Evolutionary conservation across 2,797 vertebrate genomes (phyloP).

Genomic region (Corythornis leucogaster): DNA sequence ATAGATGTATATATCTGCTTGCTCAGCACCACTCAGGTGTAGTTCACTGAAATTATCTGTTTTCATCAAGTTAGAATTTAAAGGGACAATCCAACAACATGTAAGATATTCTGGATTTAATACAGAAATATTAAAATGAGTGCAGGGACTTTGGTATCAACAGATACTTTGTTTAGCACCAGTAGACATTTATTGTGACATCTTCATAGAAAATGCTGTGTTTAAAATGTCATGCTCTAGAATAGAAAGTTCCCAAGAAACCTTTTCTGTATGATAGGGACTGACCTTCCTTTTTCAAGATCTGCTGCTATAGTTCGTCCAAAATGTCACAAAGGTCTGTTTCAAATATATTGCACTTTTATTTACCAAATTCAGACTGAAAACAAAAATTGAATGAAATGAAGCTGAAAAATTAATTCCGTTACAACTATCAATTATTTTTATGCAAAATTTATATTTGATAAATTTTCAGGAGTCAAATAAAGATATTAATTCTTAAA

Average conservation of each 20-base stretch:
- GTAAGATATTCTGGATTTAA: neutral
- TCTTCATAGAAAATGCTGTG: neutral
- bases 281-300: neutral
- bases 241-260: neutral
- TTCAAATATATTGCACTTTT: neutral
- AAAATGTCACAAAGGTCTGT: neutral
- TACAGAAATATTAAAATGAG: neutral
- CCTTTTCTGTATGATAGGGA: neutral
- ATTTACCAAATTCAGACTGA: neutral
- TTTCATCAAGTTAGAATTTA: neutral
- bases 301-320: neutral
- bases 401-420: neutral
- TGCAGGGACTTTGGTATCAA: neutral
- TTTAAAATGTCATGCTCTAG: neutral
- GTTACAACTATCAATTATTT: neutral
- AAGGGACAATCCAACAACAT: neutral
- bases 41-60: neutral
- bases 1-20: neutral
- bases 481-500: neutral
- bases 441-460: neutral
- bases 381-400: neutral
- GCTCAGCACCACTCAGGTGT: neutral
- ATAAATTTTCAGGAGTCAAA: neutral
- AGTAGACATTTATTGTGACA: neutral
- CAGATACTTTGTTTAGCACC: neutral